Conservation (phyloP, 2,797 vertebrate species). For the Sebastes vulpes region DNA sequence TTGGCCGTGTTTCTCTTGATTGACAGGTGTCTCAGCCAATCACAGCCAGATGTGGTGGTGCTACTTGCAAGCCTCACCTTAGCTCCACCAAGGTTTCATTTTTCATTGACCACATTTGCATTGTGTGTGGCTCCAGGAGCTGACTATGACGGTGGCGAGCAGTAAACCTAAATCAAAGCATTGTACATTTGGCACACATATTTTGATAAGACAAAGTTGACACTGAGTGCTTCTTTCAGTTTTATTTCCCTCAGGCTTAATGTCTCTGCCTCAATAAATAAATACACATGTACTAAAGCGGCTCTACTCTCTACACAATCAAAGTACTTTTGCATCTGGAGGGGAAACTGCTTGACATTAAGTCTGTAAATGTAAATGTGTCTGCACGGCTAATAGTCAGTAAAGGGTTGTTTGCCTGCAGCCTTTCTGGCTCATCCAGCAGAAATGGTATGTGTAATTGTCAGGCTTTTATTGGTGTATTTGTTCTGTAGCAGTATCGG, state of each 20-base stretch:
- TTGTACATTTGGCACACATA: not conserved
- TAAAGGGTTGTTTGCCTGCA: conserved; percentile 3
- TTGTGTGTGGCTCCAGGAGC: not conserved
- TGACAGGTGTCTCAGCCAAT: not conserved
- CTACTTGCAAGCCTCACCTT: not conserved
- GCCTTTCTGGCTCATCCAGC: conserved; percentile 12
- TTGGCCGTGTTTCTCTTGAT: not conserved
- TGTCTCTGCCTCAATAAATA: not conserved
- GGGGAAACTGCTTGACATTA: conserved; percentile 12
- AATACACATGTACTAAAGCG: not conserved
- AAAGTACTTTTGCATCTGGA: conserved; percentile 9
- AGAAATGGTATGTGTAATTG: conserved; percentile 6
- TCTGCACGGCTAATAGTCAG: conserved; percentile 18
- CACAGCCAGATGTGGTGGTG: not conserved
- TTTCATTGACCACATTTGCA: not conserved
- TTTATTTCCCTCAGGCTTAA: not conserved
- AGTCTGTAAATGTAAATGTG: conserved; percentile 17
- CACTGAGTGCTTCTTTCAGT: not conserved
- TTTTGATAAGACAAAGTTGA: not conserved
- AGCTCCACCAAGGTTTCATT: not conserved
- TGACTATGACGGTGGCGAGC: not conserved
- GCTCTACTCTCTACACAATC: not conserved
- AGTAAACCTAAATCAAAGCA: not conserved
- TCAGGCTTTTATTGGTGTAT: not conserved
- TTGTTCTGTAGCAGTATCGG: not conserved